Evolutionary conservation across 2,888 invertebrate genomes (phyloP).

Genomic region (Imbricaverruca yamaguchii): DNA sequence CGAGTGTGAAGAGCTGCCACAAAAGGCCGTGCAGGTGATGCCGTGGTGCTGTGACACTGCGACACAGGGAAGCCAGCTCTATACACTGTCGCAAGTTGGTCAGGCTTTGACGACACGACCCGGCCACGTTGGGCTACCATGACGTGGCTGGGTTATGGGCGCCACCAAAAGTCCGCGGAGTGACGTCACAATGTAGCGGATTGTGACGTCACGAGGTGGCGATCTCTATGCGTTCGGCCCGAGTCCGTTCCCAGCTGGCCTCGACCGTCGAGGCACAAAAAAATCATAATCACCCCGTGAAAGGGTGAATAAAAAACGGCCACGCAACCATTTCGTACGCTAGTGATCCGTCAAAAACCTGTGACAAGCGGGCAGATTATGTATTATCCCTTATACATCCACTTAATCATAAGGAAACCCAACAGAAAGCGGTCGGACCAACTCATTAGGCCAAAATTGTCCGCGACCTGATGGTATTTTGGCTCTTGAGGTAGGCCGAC

Average conservation of each 20-base stretch:
- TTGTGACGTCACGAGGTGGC: background rate
- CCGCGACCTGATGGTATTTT: conserved; percentile 9
- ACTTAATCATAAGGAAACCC: conserved; percentile 22
- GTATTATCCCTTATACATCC: conserved; percentile 20
- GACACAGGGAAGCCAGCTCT: too few relatives aligned
- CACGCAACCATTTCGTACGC: conserved; percentile 6
- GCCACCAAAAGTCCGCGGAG: too few relatives aligned
- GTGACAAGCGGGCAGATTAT: conserved; percentile 13
- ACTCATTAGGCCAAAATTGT: conserved; percentile 16
- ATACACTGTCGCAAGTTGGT: too few relatives aligned
- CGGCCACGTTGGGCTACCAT: too few relatives aligned
- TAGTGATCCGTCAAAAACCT: conserved; percentile 20
- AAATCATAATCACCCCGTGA: conserved; percentile 13
- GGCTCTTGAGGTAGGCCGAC: conserved; percentile 4
- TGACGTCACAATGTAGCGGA: background rate
- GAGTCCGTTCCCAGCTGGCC: too few relatives aligned
- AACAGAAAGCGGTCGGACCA: conserved; percentile 6
- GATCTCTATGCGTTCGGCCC: too few relatives aligned
- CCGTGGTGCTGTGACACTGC: too few relatives aligned
- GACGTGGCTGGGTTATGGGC: too few relatives aligned
- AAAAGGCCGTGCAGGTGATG: too few relatives aligned
- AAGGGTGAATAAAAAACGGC: conserved; percentile 17
- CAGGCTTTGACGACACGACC: too few relatives aligned
- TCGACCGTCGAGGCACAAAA: background rate
- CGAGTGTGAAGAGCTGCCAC: too few relatives aligned